Conservation (phyloP, 2,888 invertebrate species). For the Myopa testacea region DNA sequence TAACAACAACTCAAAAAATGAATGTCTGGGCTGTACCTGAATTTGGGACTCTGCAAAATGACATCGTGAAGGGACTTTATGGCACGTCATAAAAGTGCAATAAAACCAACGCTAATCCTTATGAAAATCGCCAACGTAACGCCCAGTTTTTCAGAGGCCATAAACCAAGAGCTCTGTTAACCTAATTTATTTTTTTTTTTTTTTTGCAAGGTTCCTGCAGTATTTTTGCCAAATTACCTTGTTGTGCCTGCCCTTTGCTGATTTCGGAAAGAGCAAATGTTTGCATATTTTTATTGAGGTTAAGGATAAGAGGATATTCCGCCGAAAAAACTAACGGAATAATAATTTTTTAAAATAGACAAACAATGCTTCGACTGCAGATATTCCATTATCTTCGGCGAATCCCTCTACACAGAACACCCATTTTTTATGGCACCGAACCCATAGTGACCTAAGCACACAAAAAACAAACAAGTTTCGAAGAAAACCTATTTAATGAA, state of each 20-base stretch:
- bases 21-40: slow-evolving; percentile 7
- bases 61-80: slow-evolving; percentile 4
- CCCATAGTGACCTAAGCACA: not conserved
- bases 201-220: slow-evolving; percentile 9
- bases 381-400: not conserved
- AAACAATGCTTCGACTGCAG: not conserved
- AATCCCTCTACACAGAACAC: slow-evolving; percentile 11
- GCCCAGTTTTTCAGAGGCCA: slow-evolving; percentile 32
- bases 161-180: slow-evolving; percentile 24
- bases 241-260: slow-evolving; percentile 4
- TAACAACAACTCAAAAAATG: not conserved
- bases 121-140: slow-evolving; percentile 38
- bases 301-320: slow-evolving; percentile 17
- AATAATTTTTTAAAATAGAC: slow-evolving; percentile 7
- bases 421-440: slow-evolving; percentile 2
- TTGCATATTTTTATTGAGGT: slow-evolving; percentile 30
- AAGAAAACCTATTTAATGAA: slow-evolving; percentile 17
- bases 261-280: slow-evolving; percentile 23
- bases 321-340: slow-evolving; percentile 26
- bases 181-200: slow-evolving; percentile 23
- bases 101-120: slow-evolving; percentile 41
- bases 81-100: slow-evolving; percentile 34
- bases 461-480: slow-evolving; percentile 23
- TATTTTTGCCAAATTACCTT: slow-evolving; percentile 10
- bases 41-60: not conserved